phyloP scores from a whole-genome alignment of 2,888 invertebrate genomes.

The Leptopilina drosophilae region DNA sequence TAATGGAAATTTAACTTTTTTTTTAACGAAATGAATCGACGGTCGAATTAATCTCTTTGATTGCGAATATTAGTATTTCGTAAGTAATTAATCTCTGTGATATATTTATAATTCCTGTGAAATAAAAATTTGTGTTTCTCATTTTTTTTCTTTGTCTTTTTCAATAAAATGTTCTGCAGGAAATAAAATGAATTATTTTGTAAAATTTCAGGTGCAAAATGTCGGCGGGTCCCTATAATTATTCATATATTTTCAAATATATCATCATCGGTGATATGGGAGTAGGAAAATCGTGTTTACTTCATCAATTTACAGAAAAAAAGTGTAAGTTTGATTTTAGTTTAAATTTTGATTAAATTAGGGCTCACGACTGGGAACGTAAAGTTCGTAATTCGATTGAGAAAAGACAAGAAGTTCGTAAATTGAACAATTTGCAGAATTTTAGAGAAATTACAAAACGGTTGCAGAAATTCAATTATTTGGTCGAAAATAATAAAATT shows the following conservation, averaged over 20 bases:
- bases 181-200: not conserved
- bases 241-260: slow-evolving; percentile 99
- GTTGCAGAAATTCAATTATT: too few species aligned
- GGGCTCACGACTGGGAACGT: too few species aligned
- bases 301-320: slow-evolving; percentile 99
- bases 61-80: not conserved
- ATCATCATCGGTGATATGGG: slow-evolving; percentile 99
- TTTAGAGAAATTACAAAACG: too few species aligned
- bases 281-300: slow-evolving; percentile 98
- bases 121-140: not conserved
- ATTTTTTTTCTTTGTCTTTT: too few species aligned
- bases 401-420: too few species aligned
- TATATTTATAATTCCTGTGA: not conserved
- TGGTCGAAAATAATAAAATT: too few species aligned
- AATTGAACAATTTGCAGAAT: too few species aligned
- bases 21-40: not conserved
- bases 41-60: not conserved
- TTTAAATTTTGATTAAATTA: too few species aligned
- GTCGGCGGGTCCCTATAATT: slow-evolving; percentile 98
- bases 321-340: slow-evolving; percentile 91
- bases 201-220: slow-evolving; percentile 79
- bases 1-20: not conserved
- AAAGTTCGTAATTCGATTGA: too few species aligned
- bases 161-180: not conserved
- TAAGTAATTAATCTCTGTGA: slow-evolving; percentile 1